Base-by-base conservation (phyloP, 2,797 vertebrate genomes). In the Choloepus didactylus region DNA sequence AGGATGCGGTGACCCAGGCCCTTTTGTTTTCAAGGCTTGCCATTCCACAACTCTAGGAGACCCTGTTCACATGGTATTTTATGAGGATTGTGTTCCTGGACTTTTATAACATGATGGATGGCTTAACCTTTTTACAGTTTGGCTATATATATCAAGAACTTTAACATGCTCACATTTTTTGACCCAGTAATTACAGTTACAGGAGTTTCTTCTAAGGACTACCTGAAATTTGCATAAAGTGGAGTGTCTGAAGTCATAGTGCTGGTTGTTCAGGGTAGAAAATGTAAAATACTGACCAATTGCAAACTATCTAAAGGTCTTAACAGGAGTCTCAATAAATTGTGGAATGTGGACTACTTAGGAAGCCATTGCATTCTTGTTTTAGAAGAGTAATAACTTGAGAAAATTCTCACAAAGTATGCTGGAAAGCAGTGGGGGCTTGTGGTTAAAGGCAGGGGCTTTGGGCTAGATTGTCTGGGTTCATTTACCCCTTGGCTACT, bases 251-350 rank as follows among this genome's bases (percentile, higher is more conserved):
- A 76, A 77, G 56, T 72, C n/a, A 62, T 56, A 29, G 44, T 75
- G 84, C 69, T 73, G 81, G 72, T 29, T 44, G 5, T 73, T 96
- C 3, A 69, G 49, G 62, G 44, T 21, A 75, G 82, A 91, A 88
- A 69, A 73, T 59, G n/a, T 79, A 87, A 93, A 92, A 84, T 87
- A 23, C 31, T 18, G 18, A 89, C 46, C 64, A 38, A 72, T 18
- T 62, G 29, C 67, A 85, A 21, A 89, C 60, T 62, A 9, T 59
- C 69, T 79, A 31, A 84, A 87, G 21, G 18, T 73, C 60, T 31
- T 81, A 56, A 87, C 6, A 44, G 15, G 44, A 64, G 31, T 76
- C 44, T 95, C 14, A 89, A 60, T 90, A 67, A 79, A 44, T 73
- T 84, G 35, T 73, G 72, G 60, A 64, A 31, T 1, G 8, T n/a